phyloP scores from a whole-genome alignment of 2,113 vertebrate genomes.

The Diadophis punctatus region DNA sequence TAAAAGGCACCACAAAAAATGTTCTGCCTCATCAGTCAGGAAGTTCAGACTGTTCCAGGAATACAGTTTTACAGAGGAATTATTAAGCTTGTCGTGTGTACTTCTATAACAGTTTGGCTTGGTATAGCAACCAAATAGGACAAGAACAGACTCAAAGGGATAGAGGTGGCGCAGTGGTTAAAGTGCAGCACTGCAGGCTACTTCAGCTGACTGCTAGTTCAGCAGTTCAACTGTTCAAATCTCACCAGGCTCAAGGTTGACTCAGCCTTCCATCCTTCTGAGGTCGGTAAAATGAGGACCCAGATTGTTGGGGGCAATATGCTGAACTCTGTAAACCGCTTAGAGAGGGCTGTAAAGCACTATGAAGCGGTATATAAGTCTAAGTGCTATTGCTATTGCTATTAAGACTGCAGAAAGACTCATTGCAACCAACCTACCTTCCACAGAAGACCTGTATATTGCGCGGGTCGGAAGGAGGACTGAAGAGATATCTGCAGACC shows the following conservation, averaged over 20 bases:
- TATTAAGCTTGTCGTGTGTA: background rate
- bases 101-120: background rate
- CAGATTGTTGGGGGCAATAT: too few species aligned
- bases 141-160: background rate
- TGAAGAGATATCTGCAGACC: background rate
- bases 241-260: too few species aligned
- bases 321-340: too few species aligned
- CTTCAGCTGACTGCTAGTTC: too few species aligned
- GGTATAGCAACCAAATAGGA: background rate
- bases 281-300: too few species aligned
- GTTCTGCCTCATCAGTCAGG: background rate
- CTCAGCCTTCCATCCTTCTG: too few species aligned
- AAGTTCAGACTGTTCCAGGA: background rate
- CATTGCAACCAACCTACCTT: background rate
- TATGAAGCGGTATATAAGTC: too few species aligned
- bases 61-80: background rate
- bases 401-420: background rate
- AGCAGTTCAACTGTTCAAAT: too few species aligned
- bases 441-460: background rate
- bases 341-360: too few species aligned
- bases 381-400: too few species aligned
- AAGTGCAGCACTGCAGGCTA: too few species aligned
- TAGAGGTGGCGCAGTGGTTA: too few species aligned
- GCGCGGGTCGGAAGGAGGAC: background rate
- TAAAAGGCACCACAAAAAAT: background rate